Evolutionary conservation across 2,797 vertebrate species (phyloP).

Genomic region (Enteromius afrohamiltoni): DNA sequence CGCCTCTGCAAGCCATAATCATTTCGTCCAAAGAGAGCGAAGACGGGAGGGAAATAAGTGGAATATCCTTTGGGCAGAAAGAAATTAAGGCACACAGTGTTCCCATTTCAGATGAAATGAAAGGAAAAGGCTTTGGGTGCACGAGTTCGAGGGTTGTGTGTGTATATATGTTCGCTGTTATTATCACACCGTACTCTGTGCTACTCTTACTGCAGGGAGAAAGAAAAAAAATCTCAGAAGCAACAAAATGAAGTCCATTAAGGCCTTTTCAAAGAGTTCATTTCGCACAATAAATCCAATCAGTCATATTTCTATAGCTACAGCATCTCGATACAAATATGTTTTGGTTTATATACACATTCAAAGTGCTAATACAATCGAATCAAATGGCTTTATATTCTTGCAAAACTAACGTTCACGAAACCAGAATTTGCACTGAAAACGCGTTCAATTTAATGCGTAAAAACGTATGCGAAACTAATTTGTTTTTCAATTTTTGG

Average conservation of each 20-base stretch:
- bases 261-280: conserved; percentile 12
- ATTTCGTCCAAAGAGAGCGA: not conserved
- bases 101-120: conserved; percentile 23
- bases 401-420: not conserved
- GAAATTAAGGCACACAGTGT: conserved; percentile 33
- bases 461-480: too few relatives aligned
- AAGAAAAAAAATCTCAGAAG: not conserved
- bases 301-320: conserved; percentile 51
- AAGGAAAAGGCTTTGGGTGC: conserved; percentile 30
- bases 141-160: not conserved
- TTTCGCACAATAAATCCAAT: not conserved
- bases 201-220: not conserved
- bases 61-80: conserved; percentile 18
- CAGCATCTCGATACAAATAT: conserved; percentile 25
- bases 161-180: not conserved
- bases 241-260: not conserved
- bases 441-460: not conserved
- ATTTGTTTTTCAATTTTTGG: not conserved
- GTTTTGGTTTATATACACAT: conserved; percentile 42
- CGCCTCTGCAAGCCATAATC: conserved; percentile 37
- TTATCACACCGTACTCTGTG: conserved; percentile 1
- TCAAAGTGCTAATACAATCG: conserved; percentile 44
- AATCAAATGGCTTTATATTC: conserved; percentile 43
- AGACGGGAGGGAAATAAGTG: conserved; percentile 4
- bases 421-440: not conserved